These are phyloP conservation scores for Polyommatus iphigenia DNA, from an alignment of 2,888 invertebrate species.

Conservation along the genomic window DNA sequence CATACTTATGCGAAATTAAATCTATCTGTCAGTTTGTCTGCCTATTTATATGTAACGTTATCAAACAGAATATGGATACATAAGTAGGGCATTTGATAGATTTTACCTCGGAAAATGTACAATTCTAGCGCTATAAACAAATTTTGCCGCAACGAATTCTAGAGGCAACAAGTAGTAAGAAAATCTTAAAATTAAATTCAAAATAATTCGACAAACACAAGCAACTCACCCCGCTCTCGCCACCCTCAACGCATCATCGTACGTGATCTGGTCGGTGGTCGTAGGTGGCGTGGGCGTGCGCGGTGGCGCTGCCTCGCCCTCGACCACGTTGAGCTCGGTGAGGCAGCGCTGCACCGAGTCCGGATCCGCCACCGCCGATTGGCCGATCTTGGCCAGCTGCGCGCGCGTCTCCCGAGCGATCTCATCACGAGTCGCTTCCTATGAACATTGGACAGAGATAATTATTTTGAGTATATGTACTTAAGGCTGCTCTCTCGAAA, in stretches of 20 bases:
- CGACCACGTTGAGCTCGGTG: conserved; percentile 65
- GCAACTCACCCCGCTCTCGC: conserved; percentile 54
- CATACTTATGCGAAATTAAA: no score
- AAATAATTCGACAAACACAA: background rate
- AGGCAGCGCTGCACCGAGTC: conserved; percentile 68
- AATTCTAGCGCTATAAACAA: no score
- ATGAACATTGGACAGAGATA: background rate
- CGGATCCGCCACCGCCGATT: conserved; percentile 65
- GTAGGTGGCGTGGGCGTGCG: conserved; percentile 62
- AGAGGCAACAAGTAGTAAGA: no score
- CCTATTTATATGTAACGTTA: no score
- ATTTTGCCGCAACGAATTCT: no score
- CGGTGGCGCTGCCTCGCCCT: conserved; percentile 61
- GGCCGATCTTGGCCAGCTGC: conserved; percentile 64
- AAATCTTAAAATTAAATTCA: background rate
- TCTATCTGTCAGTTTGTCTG: no score
- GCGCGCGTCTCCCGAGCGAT: conserved; percentile 58
- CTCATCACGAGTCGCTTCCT: conserved; percentile 64
- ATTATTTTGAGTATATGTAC: background rate
- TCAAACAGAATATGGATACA: no score
- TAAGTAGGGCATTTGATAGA: no score
- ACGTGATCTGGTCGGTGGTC: conserved; percentile 65
- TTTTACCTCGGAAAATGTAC: no score
- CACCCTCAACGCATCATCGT: conserved; percentile 61
- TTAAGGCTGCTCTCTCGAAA: no score